These are phyloP conservation scores for Trypoxylus dichotomus DNA, from an alignment of 1,140 invertebrate genomes.

Conservation along the genomic window DNA sequence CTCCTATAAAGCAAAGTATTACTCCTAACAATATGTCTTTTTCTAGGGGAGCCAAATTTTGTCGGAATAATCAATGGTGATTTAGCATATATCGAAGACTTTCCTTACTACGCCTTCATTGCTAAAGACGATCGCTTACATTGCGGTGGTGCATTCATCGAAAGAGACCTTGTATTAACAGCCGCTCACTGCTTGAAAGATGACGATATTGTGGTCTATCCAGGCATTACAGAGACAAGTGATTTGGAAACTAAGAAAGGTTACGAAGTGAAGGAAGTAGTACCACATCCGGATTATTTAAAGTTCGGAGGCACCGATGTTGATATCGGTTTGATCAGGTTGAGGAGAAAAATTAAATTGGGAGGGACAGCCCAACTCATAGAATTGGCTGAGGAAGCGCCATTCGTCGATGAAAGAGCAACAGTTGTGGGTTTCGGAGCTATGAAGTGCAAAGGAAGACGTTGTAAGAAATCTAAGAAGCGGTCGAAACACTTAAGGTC, in stretches of 20 bases:
- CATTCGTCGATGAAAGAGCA: background rate
- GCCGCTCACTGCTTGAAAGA: slow-evolving; percentile 35
- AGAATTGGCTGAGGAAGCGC: background rate
- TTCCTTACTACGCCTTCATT: background rate
- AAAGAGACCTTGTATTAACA: slow-evolving; percentile 21
- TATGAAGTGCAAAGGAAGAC: background rate
- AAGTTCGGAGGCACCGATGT: background rate
- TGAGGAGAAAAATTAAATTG: background rate
- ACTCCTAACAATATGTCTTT: background rate
- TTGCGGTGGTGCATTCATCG: slow-evolving; percentile 35
- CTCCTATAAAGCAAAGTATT: no score
- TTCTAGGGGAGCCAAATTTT: background rate
- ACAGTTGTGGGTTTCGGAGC: background rate
- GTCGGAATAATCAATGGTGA: background rate
- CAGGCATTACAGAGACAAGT: background rate
- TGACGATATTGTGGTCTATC: background rate
- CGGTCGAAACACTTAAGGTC: background rate
- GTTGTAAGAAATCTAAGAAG: background rate
- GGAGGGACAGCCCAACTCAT: background rate
- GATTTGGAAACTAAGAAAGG: background rate
- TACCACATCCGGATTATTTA: background rate
- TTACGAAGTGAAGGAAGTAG: background rate
- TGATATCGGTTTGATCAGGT: background rate
- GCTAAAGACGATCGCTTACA: background rate
- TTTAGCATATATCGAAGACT: background rate